Evolutionary conservation across 2,797 vertebrate genomes (phyloP).

Genomic region (Crax fasciolata): DNA sequence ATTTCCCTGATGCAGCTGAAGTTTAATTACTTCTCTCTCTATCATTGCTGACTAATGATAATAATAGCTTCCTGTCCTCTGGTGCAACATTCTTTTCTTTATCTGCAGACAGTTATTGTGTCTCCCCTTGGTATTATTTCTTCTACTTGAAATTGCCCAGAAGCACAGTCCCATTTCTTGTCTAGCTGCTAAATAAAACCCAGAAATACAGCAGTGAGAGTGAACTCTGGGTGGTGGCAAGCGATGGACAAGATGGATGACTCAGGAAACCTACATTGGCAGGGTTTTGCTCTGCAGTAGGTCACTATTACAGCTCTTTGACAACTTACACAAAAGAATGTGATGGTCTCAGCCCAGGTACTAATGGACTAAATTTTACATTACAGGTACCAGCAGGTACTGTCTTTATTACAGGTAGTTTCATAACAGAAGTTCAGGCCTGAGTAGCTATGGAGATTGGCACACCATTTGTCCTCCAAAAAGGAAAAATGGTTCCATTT

Average conservation of each 20-base stretch:
- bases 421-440: neutral
- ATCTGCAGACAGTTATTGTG: constrained; percentile 40
- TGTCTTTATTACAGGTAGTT: neutral
- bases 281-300: constrained; percentile 1
- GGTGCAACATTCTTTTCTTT: constrained; percentile 65
- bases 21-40: constrained; percentile 65
- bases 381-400: neutral
- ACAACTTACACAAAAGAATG: neutral
- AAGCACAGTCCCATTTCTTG: neutral
- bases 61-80: constrained; percentile 68
- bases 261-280: neutral
- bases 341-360: neutral
- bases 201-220: neutral
- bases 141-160: constrained; percentile 32
- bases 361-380: constrained; percentile 8
- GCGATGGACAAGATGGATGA: neutral
- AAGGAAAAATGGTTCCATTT: neutral
- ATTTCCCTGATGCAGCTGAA: constrained; percentile 63
- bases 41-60: constrained; percentile 72
- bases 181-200: constrained; percentile 17
- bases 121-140: constrained; percentile 54
- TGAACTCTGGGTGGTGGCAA: neutral
- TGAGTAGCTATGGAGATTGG: neutral
- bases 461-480: neutral
- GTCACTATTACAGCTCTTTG: neutral